Base-by-base conservation (phyloP, 2,113 vertebrate species). In the Corvus cornix region DNA sequence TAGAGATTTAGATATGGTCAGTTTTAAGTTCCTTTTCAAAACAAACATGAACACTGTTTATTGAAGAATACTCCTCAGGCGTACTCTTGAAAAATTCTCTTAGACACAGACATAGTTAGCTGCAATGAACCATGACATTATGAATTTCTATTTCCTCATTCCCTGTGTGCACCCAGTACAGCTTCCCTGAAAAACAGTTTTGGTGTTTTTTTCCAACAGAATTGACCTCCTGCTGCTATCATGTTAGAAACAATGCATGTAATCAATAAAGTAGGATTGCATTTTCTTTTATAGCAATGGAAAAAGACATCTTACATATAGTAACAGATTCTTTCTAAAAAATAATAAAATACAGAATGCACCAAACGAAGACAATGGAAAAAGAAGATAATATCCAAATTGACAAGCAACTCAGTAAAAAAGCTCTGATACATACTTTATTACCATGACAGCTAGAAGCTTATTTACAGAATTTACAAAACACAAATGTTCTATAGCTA, bases 11-110 rank as follows among this genome's bases (percentile, higher is more conserved):
- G 96, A 90, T 48, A 96, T 7, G 86, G 87, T 97, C 94, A 94
- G 92, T 92, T 95, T 96, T 96, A 96, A 94, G 94, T 84, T 97
- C 96, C 93, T 96, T 97, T 96, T 95, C 93, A 97, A 96, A 96
- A 96, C 75, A 96, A 96, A 97, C 68, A 96, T 87, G 84, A 95
- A 93, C 44, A 93, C 46, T 91, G 79, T 90, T 85, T 95, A 95
- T 94, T 95, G 94, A 95, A 94, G 93, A 81, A 94, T 22, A 95
- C 39, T 97, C 76, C 93, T 93, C 93, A 92, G 92, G 84, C 41
- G 64, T 76, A 97, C 87, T 94, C 94, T 95, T 92, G 95, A 97
- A 96, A 97, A 94, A 93, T 83, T 95, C 88, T 78, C 79, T 95
- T 95, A 95, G 82, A 96, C 84, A 96, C 84, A 95, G 70, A 96